Base-by-base conservation (phyloP, 2,113 vertebrate species). In the Sarotherodon lohbergeri region DNA sequence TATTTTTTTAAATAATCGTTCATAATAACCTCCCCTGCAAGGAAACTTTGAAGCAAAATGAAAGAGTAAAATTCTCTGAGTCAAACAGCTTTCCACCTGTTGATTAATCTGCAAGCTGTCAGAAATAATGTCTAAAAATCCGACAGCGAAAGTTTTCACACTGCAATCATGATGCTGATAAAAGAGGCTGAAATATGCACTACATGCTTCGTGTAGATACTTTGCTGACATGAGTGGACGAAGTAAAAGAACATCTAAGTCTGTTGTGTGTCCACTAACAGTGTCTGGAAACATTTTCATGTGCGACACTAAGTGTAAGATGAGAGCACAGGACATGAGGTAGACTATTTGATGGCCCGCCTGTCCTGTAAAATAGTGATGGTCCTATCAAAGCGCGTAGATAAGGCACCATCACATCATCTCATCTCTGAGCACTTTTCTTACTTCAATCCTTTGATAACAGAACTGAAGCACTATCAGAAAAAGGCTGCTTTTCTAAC, bases 361-460 rank as follows among this genome's bases (percentile, higher is more conserved):
- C 9, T 43, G 79, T 83, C 83, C 46, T 90, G 79, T 87, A 87
- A 90, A 91, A 91, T 90, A 94, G 90, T 63, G 79, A 29, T 86
- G 76, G 76, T 80, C 57, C 83, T 87, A 89, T 92, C 88, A 85
- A 46, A 54, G 50, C 56, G 73, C 24, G 76, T 68, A 83, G 34
- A 88, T 90, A 89, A 83, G 83, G 39, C 78, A 86, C 29, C 57
- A 12, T 88, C 86, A n/a, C 80, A 87, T 86, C 88, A 83, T 78
- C 63, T 79, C 73, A 61, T 52, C 63, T 48, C 81, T 84, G 83
- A 80, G 82, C 59, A 17, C 11, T 71, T 82, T 56, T 87, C 48
- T 79, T n/a, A 59, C 50, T 79, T 81, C 48, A 13, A 4, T 29
- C 81, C 55, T 66, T 34, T 48, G 81, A 82, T 81, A 81, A 73